phyloP scores from a whole-genome alignment of 2,113 vertebrate species.

The Cochlearius cochlearius region DNA sequence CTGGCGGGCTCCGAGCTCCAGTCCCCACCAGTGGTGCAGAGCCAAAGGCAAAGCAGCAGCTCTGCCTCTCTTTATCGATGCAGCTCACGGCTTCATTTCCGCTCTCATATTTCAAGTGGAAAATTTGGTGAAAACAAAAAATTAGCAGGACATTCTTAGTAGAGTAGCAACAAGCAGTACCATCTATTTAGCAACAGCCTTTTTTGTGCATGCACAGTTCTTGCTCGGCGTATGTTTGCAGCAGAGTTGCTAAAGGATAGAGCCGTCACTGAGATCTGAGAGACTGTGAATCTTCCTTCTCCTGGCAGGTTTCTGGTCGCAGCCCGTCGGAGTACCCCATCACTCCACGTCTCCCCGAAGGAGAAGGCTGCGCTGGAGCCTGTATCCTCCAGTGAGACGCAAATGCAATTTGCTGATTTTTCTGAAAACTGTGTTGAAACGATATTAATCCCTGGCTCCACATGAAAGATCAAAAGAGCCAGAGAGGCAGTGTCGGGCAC shows the following conservation, averaged over 20 bases:
- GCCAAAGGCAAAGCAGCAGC: neutral
- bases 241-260: slow-evolving; percentile 1
- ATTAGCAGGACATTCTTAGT: slow-evolving; percentile 36
- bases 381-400: neutral
- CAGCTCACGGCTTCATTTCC: neutral
- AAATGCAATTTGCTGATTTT: neutral
- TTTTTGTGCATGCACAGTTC: neutral
- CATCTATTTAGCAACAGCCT: neutral
- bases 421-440: neutral
- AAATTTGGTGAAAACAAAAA: slow-evolving; percentile 54
- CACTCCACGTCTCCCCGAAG: neutral
- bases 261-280: neutral
- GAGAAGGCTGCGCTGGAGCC: neutral
- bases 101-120: slow-evolving; percentile 32
- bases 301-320: neutral
- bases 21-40: rapidly evolving
- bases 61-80: neutral
- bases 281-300: neutral
- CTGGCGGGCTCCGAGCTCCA: neutral
- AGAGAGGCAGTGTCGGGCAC: neutral
- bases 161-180: neutral
- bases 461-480: neutral
- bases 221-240: neutral
- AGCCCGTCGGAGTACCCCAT: neutral
- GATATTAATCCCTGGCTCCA: neutral